Evolutionary conservation across 2,797 vertebrate genomes (phyloP).

Genomic region (Passerculus sandwichensis): DNA sequence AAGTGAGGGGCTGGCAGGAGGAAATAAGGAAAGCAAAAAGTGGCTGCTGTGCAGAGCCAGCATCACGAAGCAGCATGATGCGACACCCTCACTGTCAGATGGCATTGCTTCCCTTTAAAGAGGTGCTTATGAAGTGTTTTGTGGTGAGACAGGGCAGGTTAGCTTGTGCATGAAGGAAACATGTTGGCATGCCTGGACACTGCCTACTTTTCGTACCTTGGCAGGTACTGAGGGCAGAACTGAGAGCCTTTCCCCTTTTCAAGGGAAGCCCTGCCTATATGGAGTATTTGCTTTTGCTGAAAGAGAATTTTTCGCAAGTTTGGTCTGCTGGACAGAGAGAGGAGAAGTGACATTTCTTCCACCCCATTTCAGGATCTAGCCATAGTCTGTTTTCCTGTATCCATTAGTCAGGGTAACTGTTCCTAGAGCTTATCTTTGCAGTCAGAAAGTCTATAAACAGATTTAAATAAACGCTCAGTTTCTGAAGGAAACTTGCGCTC

Average conservation of each 20-base stretch:
- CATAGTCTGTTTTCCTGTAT: not conserved
- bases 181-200: not conserved
- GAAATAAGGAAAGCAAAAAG: not conserved
- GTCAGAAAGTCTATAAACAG: slow-evolving; percentile 56
- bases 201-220: fast-evolving
- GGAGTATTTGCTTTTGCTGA: not conserved
- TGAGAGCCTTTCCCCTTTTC: not conserved
- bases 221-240: not conserved
- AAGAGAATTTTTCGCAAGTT: not conserved
- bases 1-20: fast-evolving
- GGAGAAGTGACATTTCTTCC: not conserved
- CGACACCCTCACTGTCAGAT: not conserved
- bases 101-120: not conserved
- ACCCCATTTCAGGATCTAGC: not conserved
- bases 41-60: not conserved
- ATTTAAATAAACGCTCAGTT: slow-evolving; percentile 9
- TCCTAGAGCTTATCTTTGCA: slow-evolving; percentile 49
- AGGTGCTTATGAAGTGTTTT: not conserved
- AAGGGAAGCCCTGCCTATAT: not conserved
- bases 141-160: fast-evolving
- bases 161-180: not conserved
- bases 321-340: not conserved
- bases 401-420: slow-evolving; percentile 15
- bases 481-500: slow-evolving; percentile 31
- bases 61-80: fast-evolving